Base-by-base conservation (phyloP, 2,113 vertebrate species). In the Tor tambroides region DNA sequence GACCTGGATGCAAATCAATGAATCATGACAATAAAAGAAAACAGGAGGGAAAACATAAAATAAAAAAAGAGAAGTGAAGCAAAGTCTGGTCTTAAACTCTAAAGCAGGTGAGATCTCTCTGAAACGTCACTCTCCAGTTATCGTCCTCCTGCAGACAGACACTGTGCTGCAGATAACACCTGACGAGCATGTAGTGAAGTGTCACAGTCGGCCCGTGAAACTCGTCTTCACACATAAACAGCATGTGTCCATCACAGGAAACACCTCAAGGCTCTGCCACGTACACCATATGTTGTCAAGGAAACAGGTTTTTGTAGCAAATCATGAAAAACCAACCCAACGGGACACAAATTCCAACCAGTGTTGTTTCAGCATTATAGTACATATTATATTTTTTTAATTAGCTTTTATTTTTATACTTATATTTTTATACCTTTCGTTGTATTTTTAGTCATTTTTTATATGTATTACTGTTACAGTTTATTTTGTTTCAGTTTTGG, bases 251-350 rank as follows among this genome's bases (percentile, higher is more conserved):
- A 74, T 79, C 83, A 59, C 63, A 87, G 51, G 83, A 61, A 77
- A 88, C 74, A 88, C 86, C 76, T 85, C 86, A 14, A 83, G 89
- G 85, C 65, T 41, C 41, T 67, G 84, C 41, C 74, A 84, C 84
- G 35, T 14, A 89, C 90, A 86, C 86, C 89, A 91, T 76, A 91
- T 83, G 96, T 96, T 96, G 92, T 95, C 95, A 67, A 86, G 95
- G 95, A 87, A 96, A 96, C 94, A 75, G 84, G 87, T 91, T 61
- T 91, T 86, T 77, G 88, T 92, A 88, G 85, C 86, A 61, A 61
- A 56, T 38, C 15, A 35, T 80, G 87, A 85, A 76, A 84, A 46
- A 90, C 71, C 89, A 89, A 90, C 89, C 91, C 85, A 85, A 49
- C 54, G 21, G 91, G 90, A 87, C 88, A 46, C 61, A 7, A n/a